Base-by-base conservation (phyloP, 2,113 vertebrate genomes). In the Trematomus loennbergii region DNA sequence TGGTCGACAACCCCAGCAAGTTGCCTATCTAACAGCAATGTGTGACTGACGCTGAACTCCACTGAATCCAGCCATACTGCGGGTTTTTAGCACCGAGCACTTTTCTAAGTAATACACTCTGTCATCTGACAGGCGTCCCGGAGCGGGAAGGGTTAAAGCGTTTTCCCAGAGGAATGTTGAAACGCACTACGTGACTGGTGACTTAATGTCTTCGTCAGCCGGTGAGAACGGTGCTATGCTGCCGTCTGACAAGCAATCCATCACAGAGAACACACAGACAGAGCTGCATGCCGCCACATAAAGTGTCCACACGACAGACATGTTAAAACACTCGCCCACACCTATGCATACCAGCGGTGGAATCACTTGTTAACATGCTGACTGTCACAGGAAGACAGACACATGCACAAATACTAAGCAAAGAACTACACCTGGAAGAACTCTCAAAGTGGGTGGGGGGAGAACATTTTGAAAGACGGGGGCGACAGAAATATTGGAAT, bases 181-280 rank as follows among this genome's bases (percentile, higher is more conserved):
- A 92, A 92, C 74, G 52, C 22, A 78, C 75, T 69, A 63, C 93
- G 94, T 95, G 95, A 93, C 91, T 78, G 84, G 94, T 72, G 89
- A 93, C 92, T 93, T 84, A 94, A 95, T 94, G 93, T 78, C 85
- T 91, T 85, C 71, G 89, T 91, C 90, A 92, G 91, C 82, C 87
- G 71, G 83, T 86, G 79, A 83, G 90, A 92, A 86, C 55, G 70
- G 72, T 63, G 80, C 88, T 87, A 78, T 75, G 79, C 92, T 75
- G 78, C 84, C 64, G 75, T 53, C 87, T 94, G 93, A 94, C 93
- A 93, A 93, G 93, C 89, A 92, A 94, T 95, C 93, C 92, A 93
- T 95, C 95, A 95, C 73, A 12, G 79, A 48, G 89, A 92, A 93
- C 91, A 91, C 91, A 93, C 91, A 92, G 90, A 90, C 81, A 59